Percentiles rank a stretch among this genome's conserved stretches.
Evolutionary conservation across 2,797 vertebrate species (phyloP).

Genomic region (Danio aesculapii): DNA sequence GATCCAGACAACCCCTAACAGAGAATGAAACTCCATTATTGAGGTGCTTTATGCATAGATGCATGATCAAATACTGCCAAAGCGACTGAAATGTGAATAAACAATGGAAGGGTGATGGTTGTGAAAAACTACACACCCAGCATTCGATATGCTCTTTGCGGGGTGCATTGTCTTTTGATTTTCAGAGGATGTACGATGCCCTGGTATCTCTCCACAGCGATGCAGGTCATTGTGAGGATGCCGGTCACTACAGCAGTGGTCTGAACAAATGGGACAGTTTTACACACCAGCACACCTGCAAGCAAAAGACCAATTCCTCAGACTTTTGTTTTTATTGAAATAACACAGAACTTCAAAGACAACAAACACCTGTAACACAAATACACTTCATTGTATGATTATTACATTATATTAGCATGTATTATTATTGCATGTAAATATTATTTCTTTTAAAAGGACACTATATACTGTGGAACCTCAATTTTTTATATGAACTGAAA

Average conservation of each 20-base stretch:
- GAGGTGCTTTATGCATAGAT: background rate
- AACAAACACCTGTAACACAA: too few species aligned
- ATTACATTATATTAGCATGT: too few species aligned
- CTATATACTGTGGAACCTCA: too few species aligned
- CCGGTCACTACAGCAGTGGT: constrained; percentile 85
- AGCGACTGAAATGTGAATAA: background rate
- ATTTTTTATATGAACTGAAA: too few species aligned
- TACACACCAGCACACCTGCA: constrained; percentile 83
- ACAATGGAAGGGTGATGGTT: background rate
- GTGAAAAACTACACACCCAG: constrained; percentile 72
- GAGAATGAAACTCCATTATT: background rate
- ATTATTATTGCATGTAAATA: too few species aligned
- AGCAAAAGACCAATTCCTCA: background rate
- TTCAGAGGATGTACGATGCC: constrained; percentile 86
- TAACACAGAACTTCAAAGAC: too few species aligned
- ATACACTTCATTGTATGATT: too few species aligned
- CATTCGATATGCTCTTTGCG: constrained; percentile 83
- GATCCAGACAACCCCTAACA: constrained; percentile 80
- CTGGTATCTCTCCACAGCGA: constrained; percentile 85
- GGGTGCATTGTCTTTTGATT: constrained; percentile 83
- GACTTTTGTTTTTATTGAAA: background rate
- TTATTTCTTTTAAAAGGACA: too few species aligned
- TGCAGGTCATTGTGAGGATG: constrained; percentile 87
- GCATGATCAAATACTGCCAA: constrained; percentile 1
- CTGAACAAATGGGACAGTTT: constrained; percentile 86